These are phyloP conservation scores for Calyptomena viridis DNA, from an alignment of 2,113 vertebrate genomes.

Conservation along the genomic window DNA sequence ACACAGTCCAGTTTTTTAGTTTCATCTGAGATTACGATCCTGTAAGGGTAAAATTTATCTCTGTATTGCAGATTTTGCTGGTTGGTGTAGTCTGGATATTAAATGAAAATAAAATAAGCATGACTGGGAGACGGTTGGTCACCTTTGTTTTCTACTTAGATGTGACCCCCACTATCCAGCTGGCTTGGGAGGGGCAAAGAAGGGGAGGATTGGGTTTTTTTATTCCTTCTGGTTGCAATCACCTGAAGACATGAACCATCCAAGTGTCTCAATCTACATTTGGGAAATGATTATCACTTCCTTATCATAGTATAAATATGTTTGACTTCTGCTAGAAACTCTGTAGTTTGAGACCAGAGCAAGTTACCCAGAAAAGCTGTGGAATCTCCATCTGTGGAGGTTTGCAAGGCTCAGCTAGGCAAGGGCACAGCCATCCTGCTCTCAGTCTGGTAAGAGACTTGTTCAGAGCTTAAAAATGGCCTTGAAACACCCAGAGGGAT, in stretches of 20 bases:
- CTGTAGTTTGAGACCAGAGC: not conserved
- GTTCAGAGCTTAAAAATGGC: not conserved
- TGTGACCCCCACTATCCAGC: not conserved
- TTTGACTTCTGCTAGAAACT: not conserved
- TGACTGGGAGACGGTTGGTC: not conserved
- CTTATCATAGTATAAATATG: not conserved
- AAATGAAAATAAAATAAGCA: not conserved
- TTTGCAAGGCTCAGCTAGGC: not conserved
- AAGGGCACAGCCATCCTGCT: not conserved
- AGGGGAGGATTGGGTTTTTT: too few relatives aligned
- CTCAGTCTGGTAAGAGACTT: not conserved
- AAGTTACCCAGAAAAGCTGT: not conserved
- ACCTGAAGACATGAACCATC: not conserved
- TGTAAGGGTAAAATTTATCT: not conserved
- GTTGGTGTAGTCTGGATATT: not conserved
- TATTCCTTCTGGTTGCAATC: not conserved
- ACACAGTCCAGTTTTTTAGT: not conserved
- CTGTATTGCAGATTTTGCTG: not conserved
- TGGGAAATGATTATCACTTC: not conserved
- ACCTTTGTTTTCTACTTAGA: not conserved
- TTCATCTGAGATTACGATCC: not conserved
- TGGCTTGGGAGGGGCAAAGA: fast-evolving
- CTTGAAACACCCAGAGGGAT: not conserved
- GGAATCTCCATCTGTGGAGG: not conserved
- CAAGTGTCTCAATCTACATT: not conserved